phyloP scores from a whole-genome alignment of 1,140 invertebrate genomes.

The Psilanteris sp. region DNA sequence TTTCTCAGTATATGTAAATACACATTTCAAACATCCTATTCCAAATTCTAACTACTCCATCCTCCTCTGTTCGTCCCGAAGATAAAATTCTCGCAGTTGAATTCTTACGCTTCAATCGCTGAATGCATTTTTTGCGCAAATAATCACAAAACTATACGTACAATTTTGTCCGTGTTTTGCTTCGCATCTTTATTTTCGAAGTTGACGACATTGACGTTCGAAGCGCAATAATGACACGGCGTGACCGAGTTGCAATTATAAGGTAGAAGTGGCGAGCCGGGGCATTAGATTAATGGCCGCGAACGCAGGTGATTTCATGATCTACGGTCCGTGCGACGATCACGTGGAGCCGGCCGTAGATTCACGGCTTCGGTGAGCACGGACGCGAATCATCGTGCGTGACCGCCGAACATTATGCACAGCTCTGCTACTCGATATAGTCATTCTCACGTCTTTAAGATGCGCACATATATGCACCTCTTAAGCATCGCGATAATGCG shows the following conservation, averaged over 20 bases:
- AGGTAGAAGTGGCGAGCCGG: conserved; percentile 24
- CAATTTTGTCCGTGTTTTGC: conserved; percentile 7
- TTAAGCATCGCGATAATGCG: conserved; percentile 12
- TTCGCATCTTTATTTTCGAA: conserved; percentile 22
- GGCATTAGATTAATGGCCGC: conserved; percentile 50
- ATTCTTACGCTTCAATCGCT: no score
- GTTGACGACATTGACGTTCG: conserved; percentile 41
- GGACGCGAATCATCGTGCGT: conserved; percentile 55
- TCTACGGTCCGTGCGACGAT: conserved; percentile 47
- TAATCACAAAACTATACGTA: no score
- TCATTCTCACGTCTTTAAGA: conserved; percentile 59
- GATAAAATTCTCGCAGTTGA: no score
- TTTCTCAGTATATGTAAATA: no score
- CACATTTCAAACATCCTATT: no score
- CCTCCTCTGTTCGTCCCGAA: no score
- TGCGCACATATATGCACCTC: conserved; percentile 19
- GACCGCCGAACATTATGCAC: conserved; percentile 49
- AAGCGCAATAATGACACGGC: conserved; percentile 39
- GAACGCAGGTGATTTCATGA: conserved; percentile 53
- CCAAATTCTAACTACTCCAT: no score
- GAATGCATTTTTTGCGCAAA: no score
- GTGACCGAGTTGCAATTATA: conserved; percentile 52
- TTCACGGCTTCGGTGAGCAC: conserved; percentile 40
- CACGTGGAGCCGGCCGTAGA: conserved; percentile 37
- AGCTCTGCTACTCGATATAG: conserved; percentile 53